These are phyloP conservation scores for Drosophila virilis DNA, from an alignment of 1,140 invertebrate species.

Conservation along the genomic window DNA sequence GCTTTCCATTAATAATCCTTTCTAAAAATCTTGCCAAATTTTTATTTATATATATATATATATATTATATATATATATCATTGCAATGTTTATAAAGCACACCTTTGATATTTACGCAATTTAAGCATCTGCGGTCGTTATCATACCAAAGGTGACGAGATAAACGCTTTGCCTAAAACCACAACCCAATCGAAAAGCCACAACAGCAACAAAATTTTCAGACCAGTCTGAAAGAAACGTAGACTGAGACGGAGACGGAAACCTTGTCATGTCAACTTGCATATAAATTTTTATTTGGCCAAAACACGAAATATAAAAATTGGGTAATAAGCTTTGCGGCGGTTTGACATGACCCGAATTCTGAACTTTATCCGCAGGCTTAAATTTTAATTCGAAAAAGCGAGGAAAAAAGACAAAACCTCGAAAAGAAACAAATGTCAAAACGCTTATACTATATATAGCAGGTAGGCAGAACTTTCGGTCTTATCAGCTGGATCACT, in stretches of 20 bases:
- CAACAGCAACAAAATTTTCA: constrained; percentile 42
- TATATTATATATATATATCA: no score
- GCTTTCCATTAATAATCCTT: no score
- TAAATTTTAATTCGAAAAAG: constrained; percentile 22
- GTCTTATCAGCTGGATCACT: constrained; percentile 49
- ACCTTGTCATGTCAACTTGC: constrained; percentile 61
- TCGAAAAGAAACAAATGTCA: constrained; percentile 23
- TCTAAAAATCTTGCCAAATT: no score
- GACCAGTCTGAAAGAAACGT: constrained; percentile 6
- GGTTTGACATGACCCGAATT: constrained; percentile 58
- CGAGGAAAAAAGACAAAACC: not conserved
- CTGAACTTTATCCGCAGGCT: constrained; percentile 13
- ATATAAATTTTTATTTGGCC: constrained; percentile 54
- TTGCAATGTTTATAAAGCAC: not conserved
- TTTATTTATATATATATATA: no score
- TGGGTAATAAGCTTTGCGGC: constrained; percentile 42
- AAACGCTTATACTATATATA: constrained; percentile 26
- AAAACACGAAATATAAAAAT: constrained; percentile 34
- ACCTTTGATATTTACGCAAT: constrained; percentile 45
- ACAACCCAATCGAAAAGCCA: constrained; percentile 41
- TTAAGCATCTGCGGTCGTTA: constrained; percentile 55
- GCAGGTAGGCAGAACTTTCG: constrained; percentile 37
- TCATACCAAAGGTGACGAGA: constrained; percentile 46
- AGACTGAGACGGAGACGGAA: constrained; percentile 27
- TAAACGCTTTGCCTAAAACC: constrained; percentile 55